These are phyloP conservation scores for Sinonovacula constricta DNA, from an alignment of 1,140 invertebrate species.

Conservation along the genomic window DNA sequence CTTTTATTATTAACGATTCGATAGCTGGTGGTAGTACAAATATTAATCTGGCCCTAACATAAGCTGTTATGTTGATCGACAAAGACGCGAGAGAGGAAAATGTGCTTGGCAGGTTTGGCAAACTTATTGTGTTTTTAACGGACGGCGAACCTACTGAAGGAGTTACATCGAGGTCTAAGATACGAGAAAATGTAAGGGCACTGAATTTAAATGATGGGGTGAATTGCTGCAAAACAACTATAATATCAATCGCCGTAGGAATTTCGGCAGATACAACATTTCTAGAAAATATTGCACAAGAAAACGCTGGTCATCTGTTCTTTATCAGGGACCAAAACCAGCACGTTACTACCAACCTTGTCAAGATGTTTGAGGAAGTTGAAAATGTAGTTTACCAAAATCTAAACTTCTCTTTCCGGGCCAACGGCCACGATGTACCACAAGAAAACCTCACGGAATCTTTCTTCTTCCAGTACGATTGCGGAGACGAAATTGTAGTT, in stretches of 20 bases:
- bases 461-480: not conserved
- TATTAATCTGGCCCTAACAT: not conserved
- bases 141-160: not conserved
- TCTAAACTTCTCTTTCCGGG: not conserved
- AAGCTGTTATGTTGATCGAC: too few relatives aligned
- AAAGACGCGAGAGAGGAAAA: too few relatives aligned
- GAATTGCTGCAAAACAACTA: not conserved
- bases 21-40: not conserved
- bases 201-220: not conserved
- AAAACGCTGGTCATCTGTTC: not conserved
- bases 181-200: not conserved
- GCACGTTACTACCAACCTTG: not conserved
- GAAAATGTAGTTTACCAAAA: not conserved
- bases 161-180: not conserved
- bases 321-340: not conserved
- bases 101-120: too few relatives aligned
- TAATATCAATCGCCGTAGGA: not conserved
- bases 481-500: not conserved
- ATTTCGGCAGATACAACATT: not conserved
- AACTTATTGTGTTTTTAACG: not conserved
- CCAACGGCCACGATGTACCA: not conserved
- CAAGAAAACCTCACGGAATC: not conserved
- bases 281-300: not conserved
- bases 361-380: not conserved
- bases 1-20: not conserved